Evolutionary conservation across 2,113 vertebrate genomes (phyloP).

Genomic region (Antennarius striatus): DNA sequence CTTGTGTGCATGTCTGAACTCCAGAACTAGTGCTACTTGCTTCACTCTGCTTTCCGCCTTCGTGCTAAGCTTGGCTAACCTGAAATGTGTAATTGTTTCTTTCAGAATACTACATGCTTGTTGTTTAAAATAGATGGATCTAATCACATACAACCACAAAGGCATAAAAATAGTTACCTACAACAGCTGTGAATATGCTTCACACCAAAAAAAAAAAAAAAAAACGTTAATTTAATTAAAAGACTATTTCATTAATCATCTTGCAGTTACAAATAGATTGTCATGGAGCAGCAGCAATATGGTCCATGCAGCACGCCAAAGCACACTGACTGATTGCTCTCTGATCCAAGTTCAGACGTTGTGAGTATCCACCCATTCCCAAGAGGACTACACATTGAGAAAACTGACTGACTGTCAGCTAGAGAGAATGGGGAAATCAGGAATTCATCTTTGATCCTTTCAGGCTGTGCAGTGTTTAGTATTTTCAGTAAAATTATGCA

Average conservation of each 20-base stretch:
- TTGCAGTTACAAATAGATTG: not conserved
- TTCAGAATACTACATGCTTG: too few species aligned
- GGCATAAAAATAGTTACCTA: too few species aligned
- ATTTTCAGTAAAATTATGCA: conserved; percentile 22
- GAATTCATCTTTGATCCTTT: conserved; percentile 29
- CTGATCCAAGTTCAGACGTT: conserved; percentile 50
- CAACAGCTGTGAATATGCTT: not conserved
- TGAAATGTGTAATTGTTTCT: too few species aligned
- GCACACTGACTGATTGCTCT: conserved; percentile 13
- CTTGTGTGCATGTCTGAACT: too few species aligned
- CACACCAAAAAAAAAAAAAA: too few species aligned
- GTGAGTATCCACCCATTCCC: conserved; percentile 41
- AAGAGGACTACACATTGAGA: conserved; percentile 36
- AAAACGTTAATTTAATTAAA: conserved; percentile 11
- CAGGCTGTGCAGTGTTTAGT: not conserved
- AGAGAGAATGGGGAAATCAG: conserved; percentile 32
- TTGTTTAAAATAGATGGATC: too few species aligned
- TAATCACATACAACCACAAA: too few species aligned
- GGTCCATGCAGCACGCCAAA: conserved; percentile 6
- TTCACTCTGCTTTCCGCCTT: too few species aligned
- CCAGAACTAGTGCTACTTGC: too few species aligned
- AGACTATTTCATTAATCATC: conserved; percentile 1
- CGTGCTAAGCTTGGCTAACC: too few species aligned
- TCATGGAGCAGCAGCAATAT: not conserved
- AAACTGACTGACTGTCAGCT: conserved; percentile 30